Conservation (phyloP, 92 coral and sea anemone genomes). For the Actinostola sp. region DNA sequence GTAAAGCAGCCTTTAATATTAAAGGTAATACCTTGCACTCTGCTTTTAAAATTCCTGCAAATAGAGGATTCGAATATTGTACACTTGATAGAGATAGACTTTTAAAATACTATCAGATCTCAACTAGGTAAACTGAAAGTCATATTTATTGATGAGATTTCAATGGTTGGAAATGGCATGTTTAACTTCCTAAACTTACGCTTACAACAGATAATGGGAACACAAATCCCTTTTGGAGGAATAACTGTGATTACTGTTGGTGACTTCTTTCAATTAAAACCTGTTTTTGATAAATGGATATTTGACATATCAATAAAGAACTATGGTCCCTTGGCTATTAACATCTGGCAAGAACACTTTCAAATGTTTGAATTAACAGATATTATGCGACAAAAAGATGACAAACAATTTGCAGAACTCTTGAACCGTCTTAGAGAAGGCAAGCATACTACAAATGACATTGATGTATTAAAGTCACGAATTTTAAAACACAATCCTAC, state of each 20-base stretch:
- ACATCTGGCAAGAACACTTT: slow-evolving; percentile 54
- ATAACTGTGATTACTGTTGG: slow-evolving; percentile 62
- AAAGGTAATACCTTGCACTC: slow-evolving; percentile 56
- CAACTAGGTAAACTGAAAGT: slow-evolving; percentile 42
- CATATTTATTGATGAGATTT: slow-evolving; percentile 60
- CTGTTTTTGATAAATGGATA: slow-evolving; percentile 67
- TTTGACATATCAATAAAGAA: too few relatives aligned
- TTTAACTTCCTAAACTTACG: slow-evolving; percentile 64
- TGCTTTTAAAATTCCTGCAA: slow-evolving; percentile 56
- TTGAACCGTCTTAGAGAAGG: slow-evolving; percentile 72
- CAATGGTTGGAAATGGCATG: slow-evolving; percentile 81
- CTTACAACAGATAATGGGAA: too few relatives aligned
- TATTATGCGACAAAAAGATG: slow-evolving; percentile 75
- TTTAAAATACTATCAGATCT: slow-evolving; percentile 39
- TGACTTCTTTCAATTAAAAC: slow-evolving; percentile 68
- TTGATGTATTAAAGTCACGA: slow-evolving; percentile 31
- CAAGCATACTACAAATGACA: slow-evolving; percentile 56
- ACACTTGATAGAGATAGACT: slow-evolving; percentile 57
- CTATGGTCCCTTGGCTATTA: slow-evolving; percentile 63
- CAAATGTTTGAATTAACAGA: slow-evolving; percentile 55
- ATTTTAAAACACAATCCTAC: slow-evolving; percentile 26
- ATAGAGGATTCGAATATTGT: slow-evolving; percentile 54
- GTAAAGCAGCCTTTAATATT: slow-evolving; percentile 57
- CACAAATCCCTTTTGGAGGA: too few relatives aligned
- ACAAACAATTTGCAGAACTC: slow-evolving; percentile 69